Evolutionary conservation across 2,888 invertebrate genomes (phyloP).

Genomic region (Cartodere bifasciata): DNA sequence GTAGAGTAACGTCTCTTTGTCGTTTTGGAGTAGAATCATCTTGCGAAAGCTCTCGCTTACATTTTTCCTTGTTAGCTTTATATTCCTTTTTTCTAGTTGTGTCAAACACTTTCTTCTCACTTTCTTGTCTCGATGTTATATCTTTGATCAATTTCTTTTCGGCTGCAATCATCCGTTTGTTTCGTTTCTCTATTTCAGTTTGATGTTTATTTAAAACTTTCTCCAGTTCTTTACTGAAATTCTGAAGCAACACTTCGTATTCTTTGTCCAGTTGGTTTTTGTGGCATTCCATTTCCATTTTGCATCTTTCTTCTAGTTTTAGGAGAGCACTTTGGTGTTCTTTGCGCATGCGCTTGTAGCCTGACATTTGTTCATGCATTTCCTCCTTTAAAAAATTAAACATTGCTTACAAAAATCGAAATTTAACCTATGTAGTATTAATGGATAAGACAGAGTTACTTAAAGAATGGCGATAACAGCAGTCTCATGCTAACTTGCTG

Average conservation of each 20-base stretch:
- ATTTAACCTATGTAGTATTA: too few relatives aligned
- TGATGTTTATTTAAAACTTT: slow-evolving; percentile 69
- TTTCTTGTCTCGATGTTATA: slow-evolving; percentile 77
- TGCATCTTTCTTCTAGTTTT: slow-evolving; percentile 90
- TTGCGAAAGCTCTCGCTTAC: slow-evolving; percentile 87
- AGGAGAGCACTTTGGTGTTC: slow-evolving; percentile 93
- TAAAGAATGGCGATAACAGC: too few relatives aligned
- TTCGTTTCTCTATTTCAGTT: slow-evolving; percentile 66
- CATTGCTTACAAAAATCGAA: too few relatives aligned
- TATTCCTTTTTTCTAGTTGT: slow-evolving; percentile 93
- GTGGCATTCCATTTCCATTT: slow-evolving; percentile 93
- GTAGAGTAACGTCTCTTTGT: slow-evolving; percentile 79
- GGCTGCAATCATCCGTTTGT: slow-evolving; percentile 74
- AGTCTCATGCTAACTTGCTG: too few relatives aligned
- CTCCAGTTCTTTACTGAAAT: slow-evolving; percentile 85
- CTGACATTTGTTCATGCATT: slow-evolving; percentile 98
- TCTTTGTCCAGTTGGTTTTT: slow-evolving; percentile 92
- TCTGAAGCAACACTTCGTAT: slow-evolving; percentile 84
- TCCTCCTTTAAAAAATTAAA: slow-evolving; percentile 58
- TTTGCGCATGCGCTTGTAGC: slow-evolving; percentile 94
- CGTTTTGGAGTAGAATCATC: slow-evolving; percentile 87
- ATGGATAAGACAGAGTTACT: too few relatives aligned
- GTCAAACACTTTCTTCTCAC: slow-evolving; percentile 84
- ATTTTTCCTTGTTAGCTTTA: slow-evolving; percentile 89
- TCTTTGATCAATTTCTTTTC: slow-evolving; percentile 92